Evolutionary conservation across 2,797 vertebrate species (phyloP).

Genomic region (Enteromius argenteus): DNA sequence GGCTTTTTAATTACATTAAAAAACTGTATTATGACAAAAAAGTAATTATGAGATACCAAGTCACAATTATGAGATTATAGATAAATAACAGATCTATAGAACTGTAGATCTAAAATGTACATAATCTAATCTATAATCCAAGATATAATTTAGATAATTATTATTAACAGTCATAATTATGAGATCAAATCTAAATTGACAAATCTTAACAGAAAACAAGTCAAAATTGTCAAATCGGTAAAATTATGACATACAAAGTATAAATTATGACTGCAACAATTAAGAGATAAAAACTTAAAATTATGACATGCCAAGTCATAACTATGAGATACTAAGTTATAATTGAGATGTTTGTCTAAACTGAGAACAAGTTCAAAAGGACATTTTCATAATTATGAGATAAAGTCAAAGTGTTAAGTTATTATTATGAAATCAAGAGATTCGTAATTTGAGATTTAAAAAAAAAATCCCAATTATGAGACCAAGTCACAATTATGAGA

Average conservation of each 20-base stretch:
- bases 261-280: too few species aligned
- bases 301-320: neutral
- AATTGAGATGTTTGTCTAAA: neutral
- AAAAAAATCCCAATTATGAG: too few species aligned
- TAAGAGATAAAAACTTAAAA: neutral
- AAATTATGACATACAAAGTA: too few species aligned
- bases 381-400: neutral
- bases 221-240: too few species aligned
- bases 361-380: too few species aligned
- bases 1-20: neutral
- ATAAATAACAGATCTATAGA: neutral
- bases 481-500: neutral
- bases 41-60: neutral
- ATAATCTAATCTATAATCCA: neutral
- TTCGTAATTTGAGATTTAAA: too few species aligned
- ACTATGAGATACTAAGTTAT: neutral
- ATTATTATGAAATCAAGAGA: too few species aligned
- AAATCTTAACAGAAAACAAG: too few species aligned
- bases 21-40: neutral
- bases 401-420: too few species aligned
- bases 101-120: neutral
- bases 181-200: too few species aligned
- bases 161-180: too few species aligned
- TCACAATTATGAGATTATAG: neutral
- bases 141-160: neutral